These are phyloP conservation scores for Brachypterus glaber DNA, from an alignment of 2,888 invertebrate genomes.

Conservation along the genomic window DNA sequence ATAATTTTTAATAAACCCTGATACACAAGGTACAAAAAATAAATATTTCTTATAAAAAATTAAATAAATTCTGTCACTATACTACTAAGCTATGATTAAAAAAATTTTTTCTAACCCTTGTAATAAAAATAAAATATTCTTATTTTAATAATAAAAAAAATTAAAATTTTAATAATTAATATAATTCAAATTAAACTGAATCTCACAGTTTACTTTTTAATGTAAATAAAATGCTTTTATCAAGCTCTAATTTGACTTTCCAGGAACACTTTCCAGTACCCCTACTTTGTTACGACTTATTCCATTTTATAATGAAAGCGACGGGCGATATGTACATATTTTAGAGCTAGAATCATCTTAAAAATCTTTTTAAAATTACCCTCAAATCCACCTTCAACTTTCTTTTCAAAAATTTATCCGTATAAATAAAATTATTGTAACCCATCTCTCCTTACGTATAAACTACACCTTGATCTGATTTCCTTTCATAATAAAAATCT, in stretches of 20 bases:
- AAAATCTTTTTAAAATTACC: slow-evolving; percentile 49
- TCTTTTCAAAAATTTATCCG: slow-evolving; percentile 42
- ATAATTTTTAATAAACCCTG: slow-evolving; percentile 53
- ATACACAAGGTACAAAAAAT: slow-evolving; percentile 63
- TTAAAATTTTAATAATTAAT: slow-evolving; percentile 34
- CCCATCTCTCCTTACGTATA: slow-evolving; percentile 56
- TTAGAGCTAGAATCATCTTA: slow-evolving; percentile 53
- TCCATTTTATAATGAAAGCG: slow-evolving; percentile 57
- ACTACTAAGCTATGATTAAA: slow-evolving; percentile 48
- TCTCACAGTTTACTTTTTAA: slow-evolving; percentile 34
- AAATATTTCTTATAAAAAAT: slow-evolving; percentile 46
- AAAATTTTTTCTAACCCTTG: slow-evolving; percentile 47
- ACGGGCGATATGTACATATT: slow-evolving; percentile 74
- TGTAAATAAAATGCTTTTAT: slow-evolving; percentile 57
- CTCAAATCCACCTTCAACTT: slow-evolving; percentile 52
- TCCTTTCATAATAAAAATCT: slow-evolving; percentile 41
- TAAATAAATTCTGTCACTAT: slow-evolving; percentile 46
- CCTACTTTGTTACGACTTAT: slow-evolving; percentile 79
- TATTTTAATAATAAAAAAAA: slow-evolving; percentile 43
- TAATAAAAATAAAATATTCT: no score
- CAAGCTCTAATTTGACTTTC: slow-evolving; percentile 55
- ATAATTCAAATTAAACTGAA: slow-evolving; percentile 27
- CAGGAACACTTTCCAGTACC: slow-evolving; percentile 65
- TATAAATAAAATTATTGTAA: slow-evolving; percentile 52
- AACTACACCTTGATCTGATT: slow-evolving; percentile 65